Evolutionary conservation across 1,140 invertebrate genomes (phyloP).

Genomic region (Sycobia sp.): DNA sequence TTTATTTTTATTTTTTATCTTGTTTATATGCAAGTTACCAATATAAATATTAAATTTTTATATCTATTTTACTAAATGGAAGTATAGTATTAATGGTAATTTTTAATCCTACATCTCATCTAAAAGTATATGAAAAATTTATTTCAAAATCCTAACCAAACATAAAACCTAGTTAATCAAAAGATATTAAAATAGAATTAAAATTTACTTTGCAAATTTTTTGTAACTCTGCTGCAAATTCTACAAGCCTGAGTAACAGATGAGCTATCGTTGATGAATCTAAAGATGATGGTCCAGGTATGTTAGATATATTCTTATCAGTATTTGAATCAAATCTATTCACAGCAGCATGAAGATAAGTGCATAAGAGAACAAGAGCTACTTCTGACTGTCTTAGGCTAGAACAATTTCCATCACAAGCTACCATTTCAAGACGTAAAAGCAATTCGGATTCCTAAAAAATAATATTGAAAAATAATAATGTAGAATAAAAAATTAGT

Average conservation of each 20-base stretch:
- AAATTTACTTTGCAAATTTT: conserved; percentile 64
- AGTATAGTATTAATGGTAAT: not conserved
- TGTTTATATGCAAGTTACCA: too few relatives aligned
- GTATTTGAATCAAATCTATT: conserved; percentile 46
- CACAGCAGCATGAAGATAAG: conserved; percentile 66
- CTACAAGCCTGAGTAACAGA: conserved; percentile 62
- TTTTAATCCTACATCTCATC: not conserved
- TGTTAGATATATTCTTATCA: conserved; percentile 30
- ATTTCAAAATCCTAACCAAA: not conserved
- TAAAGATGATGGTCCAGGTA: conserved; percentile 40
- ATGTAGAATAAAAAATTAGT: not conserved
- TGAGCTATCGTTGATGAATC: conserved; percentile 39
- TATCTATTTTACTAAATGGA: too few relatives aligned
- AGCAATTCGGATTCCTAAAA: conserved; percentile 66
- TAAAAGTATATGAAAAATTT: not conserved
- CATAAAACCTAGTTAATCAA: not conserved
- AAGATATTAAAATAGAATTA: conserved; percentile 35
- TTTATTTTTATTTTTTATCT: too few relatives aligned
- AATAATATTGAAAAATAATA: conserved; percentile 19
- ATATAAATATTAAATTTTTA: too few relatives aligned
- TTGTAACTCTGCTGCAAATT: conserved; percentile 66
- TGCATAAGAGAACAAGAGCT: conserved; percentile 73
- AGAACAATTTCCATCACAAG: conserved; percentile 72
- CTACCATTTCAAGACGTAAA: conserved; percentile 72
- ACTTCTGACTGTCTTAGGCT: conserved; percentile 71